Evolutionary conservation across 2,113 vertebrate genomes (phyloP).

Genomic region (Cinclus mexicanus): DNA sequence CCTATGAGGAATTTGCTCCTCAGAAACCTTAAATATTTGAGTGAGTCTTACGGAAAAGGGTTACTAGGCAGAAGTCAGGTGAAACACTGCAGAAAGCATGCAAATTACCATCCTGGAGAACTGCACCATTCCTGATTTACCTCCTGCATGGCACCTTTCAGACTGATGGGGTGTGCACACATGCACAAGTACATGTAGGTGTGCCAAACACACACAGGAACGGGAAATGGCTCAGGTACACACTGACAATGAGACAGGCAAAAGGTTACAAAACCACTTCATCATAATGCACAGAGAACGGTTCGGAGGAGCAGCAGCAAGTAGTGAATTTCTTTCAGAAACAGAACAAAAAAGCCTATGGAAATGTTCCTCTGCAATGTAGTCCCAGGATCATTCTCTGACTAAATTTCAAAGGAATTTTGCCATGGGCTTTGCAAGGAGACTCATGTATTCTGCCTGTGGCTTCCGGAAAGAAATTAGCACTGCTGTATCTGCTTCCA

Average conservation of each 20-base stretch:
- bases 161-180: neutral
- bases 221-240: rapidly evolving
- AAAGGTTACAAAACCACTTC: neutral
- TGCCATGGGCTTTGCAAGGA: neutral
- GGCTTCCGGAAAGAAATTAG: neutral
- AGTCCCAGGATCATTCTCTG: neutral
- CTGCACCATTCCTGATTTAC: neutral
- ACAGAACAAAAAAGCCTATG: neutral
- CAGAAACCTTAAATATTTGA: neutral
- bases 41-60: neutral
- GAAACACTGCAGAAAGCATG: neutral
- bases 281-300: neutral
- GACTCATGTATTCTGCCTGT: neutral
- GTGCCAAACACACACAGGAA: no score
- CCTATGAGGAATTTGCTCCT: neutral
- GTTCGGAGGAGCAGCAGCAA: neutral
- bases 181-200: rapidly evolving
- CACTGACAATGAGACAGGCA: rapidly evolving
- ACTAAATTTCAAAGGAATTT: neutral
- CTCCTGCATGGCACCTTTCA: neutral
- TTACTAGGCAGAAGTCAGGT: neutral
- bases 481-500: neutral
- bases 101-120: neutral
- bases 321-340: neutral
- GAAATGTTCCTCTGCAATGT: neutral